phyloP scores from a whole-genome alignment of 2,113 vertebrate species.

The Microcebus ravelobensis region DNA sequence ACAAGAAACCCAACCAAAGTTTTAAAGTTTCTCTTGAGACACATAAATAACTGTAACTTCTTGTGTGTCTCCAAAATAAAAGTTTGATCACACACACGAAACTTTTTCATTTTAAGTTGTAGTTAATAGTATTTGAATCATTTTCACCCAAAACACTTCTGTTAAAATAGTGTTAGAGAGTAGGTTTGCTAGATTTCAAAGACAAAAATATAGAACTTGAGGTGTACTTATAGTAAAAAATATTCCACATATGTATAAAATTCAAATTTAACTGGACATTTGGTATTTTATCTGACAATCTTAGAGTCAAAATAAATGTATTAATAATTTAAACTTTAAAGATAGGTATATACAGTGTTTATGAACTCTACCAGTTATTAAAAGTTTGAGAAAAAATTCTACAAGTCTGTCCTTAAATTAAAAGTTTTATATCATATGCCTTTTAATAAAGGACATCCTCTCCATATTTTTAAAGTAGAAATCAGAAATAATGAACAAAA shows the following conservation, averaged over 20 bases:
- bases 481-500: conserved; percentile 23
- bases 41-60: background rate
- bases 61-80: background rate
- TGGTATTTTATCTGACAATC: background rate
- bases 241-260: conserved; percentile 5
- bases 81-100: background rate
- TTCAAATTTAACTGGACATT: background rate
- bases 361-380: conserved; percentile 4
- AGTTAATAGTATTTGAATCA: background rate
- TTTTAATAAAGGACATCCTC: background rate
- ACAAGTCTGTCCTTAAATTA: background rate
- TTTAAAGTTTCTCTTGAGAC: conserved; percentile 29
- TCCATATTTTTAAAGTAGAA: conserved; percentile 1
- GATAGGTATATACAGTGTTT: background rate
- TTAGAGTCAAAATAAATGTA: background rate
- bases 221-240: background rate
- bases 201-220: conserved; percentile 5
- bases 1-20: background rate
- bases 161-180: background rate
- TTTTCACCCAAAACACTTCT: background rate
- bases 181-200: background rate
- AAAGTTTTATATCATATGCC: background rate
- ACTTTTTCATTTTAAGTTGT: background rate
- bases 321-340: background rate
- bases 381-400: background rate